Conservation (phyloP, 2,888 invertebrate genomes). For the Ectemnius lituratus region DNA sequence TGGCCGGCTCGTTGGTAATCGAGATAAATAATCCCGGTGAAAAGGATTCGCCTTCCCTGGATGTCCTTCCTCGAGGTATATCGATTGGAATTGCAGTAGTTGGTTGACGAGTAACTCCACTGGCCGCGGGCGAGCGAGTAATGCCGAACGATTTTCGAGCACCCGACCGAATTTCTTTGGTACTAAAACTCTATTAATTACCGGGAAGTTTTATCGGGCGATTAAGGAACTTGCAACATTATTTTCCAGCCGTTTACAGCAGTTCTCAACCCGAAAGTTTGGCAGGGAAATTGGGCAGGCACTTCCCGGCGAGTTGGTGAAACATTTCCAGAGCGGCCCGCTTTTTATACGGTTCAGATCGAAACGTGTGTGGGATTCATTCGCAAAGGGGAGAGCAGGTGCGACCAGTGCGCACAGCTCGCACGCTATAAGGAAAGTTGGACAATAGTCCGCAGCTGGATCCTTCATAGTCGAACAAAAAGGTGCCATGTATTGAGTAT, state of each 20-base stretch:
- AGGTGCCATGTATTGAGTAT: not conserved
- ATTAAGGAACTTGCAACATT: constrained; percentile 48
- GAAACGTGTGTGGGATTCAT: constrained; percentile 2
- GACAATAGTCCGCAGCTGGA: constrained; percentile 7
- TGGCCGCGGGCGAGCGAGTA: not conserved
- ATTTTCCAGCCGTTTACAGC: constrained; percentile 34
- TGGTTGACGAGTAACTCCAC: constrained; percentile 54
- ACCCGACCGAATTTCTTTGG: constrained; percentile 24
- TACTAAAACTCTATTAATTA: constrained; percentile 46
- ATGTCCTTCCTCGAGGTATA: too few relatives aligned
- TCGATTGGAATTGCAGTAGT: constrained; percentile 6
- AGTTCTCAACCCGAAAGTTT: constrained; percentile 27
- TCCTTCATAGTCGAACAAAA: not conserved
- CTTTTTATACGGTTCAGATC: not conserved
- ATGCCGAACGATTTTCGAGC: not conserved
- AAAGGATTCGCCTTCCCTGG: too few relatives aligned
- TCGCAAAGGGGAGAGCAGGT: constrained; percentile 2
- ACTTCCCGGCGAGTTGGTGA: not conserved
- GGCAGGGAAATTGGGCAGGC: constrained; percentile 27
- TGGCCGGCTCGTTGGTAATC: too few relatives aligned
- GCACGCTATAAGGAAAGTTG: not conserved
- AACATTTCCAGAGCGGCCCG: not conserved
- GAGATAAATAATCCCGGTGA: too few relatives aligned
- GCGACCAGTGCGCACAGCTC: not conserved
- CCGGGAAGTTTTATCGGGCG: constrained; percentile 38